These are phyloP conservation scores for Tinamus major DNA, from an alignment of 2,797 vertebrate species.

Conservation along the genomic window DNA sequence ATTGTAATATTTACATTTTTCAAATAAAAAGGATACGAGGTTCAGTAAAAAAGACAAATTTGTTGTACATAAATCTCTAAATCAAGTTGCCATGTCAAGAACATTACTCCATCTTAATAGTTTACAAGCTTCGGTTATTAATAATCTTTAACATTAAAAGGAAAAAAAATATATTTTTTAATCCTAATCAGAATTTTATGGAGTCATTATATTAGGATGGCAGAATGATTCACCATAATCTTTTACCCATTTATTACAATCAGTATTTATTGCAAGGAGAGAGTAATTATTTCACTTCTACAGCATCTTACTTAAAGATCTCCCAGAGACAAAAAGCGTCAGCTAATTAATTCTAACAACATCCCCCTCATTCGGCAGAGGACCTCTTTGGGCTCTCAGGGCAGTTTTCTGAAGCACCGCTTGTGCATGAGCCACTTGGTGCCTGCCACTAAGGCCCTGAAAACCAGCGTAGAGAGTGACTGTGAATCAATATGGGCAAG, in stretches of 20 bases:
- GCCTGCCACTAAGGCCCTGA: background rate
- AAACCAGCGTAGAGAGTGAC: background rate
- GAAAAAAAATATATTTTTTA: background rate
- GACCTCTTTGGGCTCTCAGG: background rate
- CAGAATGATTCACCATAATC: background rate
- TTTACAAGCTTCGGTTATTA: background rate
- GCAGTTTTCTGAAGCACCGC: background rate
- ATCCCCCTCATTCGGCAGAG: background rate
- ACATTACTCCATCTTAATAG: background rate
- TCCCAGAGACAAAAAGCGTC: background rate
- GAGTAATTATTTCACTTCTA: background rate
- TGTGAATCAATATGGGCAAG: slow-evolving; percentile 16
- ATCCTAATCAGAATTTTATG: background rate
- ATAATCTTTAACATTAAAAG: background rate
- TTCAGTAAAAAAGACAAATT: background rate
- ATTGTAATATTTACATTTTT: background rate
- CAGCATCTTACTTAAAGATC: background rate
- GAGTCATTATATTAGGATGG: background rate
- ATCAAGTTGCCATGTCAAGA: background rate
- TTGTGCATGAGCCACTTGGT: background rate
- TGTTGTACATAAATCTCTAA: background rate
- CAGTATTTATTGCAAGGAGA: background rate
- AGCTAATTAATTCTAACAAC: slow-evolving; percentile 31
- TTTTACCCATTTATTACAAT: background rate
- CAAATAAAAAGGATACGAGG: background rate